A percentile compares a stretch with the other conserved stretches of the same genome.
Conservation (phyloP, 2,113 vertebrate genomes). For the Meleagris gallopavo region DNA sequence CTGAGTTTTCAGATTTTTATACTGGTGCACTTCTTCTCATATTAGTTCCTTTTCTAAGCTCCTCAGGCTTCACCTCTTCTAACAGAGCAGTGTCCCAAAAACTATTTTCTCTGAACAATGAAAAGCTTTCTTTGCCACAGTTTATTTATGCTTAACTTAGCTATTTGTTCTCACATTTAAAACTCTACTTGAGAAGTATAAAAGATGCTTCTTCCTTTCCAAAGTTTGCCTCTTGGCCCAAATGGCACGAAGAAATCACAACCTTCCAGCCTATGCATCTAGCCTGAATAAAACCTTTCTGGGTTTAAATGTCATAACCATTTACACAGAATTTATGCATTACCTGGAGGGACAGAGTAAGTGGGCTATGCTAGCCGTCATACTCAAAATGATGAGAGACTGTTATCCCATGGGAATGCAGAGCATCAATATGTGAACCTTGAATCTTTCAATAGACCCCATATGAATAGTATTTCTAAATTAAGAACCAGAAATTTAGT, state of each 20-base stretch:
- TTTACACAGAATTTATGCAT: not conserved
- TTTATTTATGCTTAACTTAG: not conserved
- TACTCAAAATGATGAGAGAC: not conserved
- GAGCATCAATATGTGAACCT: not conserved
- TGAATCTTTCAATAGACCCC: not conserved
- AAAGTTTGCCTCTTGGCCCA: not conserved
- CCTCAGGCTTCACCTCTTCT: not conserved
- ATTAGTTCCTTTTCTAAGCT: not conserved
- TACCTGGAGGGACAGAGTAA: not conserved
- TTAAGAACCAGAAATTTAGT: not conserved
- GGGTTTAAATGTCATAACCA: not conserved
- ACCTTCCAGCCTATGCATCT: rapidly evolving
- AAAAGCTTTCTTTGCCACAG: not conserved
- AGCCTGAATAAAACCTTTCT: not conserved
- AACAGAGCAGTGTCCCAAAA: not conserved
- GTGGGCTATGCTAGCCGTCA: not conserved
- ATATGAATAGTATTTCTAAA: not conserved
- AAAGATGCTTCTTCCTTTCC: not conserved
- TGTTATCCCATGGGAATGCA: not conserved
- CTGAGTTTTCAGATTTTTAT: not conserved
- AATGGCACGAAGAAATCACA: not conserved
- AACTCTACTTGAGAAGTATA: not conserved
- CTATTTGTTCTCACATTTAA: not conserved
- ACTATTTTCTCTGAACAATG: not conserved
- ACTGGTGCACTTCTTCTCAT: not conserved